phyloP scores from a whole-genome alignment of 2,797 vertebrate species.

The Myotis pilosus region DNA sequence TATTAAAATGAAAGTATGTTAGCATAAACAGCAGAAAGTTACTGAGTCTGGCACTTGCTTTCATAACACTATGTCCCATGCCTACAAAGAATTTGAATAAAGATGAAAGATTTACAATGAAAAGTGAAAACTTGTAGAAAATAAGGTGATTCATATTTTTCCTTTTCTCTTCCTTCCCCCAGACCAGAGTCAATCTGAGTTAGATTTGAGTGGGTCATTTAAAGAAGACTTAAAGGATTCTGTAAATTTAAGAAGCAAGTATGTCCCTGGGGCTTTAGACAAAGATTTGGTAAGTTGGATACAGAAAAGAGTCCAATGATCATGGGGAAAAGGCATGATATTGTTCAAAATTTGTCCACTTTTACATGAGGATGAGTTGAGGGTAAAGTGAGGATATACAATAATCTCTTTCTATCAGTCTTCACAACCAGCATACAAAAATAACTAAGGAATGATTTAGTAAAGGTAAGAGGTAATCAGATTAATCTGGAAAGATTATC shows the following conservation, averaged over 20 bases:
- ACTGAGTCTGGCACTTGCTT: background rate
- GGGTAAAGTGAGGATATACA: background rate
- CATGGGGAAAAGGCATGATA: background rate
- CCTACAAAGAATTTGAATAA: conserved; percentile 16
- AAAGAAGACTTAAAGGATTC: conserved; percentile 89
- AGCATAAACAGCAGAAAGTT: conserved; percentile 9
- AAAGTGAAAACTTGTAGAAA: conserved; percentile 22
- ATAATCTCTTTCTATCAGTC: background rate
- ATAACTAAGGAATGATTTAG: background rate
- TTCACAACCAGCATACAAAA: background rate
- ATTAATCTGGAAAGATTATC: background rate
- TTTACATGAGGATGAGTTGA: conserved; percentile 1
- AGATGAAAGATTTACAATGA: conserved; percentile 1
- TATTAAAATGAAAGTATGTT: background rate
- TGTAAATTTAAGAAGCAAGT: conserved; percentile 89
- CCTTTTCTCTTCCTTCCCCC: conserved; percentile 58
- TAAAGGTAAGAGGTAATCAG: background rate
- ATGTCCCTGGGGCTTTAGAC: conserved; percentile 91
- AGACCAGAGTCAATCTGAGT: conserved; percentile 94
- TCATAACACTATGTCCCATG: background rate
- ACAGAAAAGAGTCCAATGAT: background rate
- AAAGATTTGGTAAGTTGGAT: conserved; percentile 87
- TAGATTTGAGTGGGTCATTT: conserved; percentile 90
- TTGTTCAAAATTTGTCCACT: background rate
- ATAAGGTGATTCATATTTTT: background rate